phyloP scores from a whole-genome alignment of 2,113 vertebrate genomes.

The Halichoeres trimaculatus region DNA sequence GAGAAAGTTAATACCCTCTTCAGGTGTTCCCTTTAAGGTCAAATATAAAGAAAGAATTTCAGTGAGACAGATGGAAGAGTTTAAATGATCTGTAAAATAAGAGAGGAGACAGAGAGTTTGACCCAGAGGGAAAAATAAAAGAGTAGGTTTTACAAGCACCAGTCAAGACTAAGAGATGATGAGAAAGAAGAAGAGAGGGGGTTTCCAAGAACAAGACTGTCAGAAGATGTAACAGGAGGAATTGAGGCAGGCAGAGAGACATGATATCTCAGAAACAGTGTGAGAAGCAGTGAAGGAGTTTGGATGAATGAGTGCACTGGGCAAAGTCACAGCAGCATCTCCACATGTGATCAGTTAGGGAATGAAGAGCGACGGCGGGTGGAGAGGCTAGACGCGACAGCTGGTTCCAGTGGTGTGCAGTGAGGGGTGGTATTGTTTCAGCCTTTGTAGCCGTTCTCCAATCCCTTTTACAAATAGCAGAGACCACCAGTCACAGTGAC shows the following conservation, averaged over 20 bases:
- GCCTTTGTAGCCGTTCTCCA: conserved; percentile 47
- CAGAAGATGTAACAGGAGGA: conserved; percentile 27
- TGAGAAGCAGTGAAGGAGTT: conserved; percentile 9
- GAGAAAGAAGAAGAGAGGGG: conserved; percentile 2
- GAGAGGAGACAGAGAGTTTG: not conserved
- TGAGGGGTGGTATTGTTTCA: conserved; percentile 69
- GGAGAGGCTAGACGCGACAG: conserved; percentile 33
- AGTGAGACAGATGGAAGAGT: not conserved
- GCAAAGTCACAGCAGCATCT: conserved; percentile 28
- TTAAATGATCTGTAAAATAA: too few relatives aligned
- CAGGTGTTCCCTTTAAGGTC: conserved; percentile 26
- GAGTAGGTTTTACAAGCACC: not conserved
- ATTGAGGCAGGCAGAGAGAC: conserved; percentile 18
- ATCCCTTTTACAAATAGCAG: conserved; percentile 64
- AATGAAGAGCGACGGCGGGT: conserved; percentile 34
- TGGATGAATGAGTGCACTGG: conserved; percentile 13
- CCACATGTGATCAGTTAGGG: conserved; percentile 3
- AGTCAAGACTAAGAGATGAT: conserved; percentile 26
- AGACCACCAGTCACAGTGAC: conserved; percentile 38
- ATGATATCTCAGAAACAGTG: conserved; percentile 23
- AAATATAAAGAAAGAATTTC: not conserved
- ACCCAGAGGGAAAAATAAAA: conserved; percentile 30
- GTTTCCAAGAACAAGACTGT: not conserved
- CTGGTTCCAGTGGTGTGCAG: conserved; percentile 60
- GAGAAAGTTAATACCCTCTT: conserved; percentile 21